A percentile compares a stretch with the other conserved stretches of the same genome.
These are phyloP conservation scores for Agrochola lota DNA, from an alignment of 2,888 invertebrate species.

Conservation along the genomic window DNA sequence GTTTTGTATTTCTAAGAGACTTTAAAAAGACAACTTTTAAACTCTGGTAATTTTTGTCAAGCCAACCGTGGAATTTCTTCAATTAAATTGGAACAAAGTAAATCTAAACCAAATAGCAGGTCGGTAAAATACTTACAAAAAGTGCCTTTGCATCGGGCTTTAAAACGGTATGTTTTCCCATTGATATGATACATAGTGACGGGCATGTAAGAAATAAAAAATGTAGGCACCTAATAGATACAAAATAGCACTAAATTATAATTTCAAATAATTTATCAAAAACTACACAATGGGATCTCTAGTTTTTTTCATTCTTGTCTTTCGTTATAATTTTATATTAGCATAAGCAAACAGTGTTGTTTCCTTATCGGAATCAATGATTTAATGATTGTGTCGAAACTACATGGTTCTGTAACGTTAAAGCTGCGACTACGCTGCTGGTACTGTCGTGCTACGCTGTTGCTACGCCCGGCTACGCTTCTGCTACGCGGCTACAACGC, in stretches of 20 bases:
- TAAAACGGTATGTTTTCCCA: neutral
- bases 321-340: neutral
- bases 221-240: no score
- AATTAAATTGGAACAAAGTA: neutral
- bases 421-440: neutral
- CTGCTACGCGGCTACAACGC: neutral
- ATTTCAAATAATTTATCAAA: neutral
- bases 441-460: conserved; percentile 1
- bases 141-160: neutral
- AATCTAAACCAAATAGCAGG: neutral
- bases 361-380: neutral
- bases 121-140: neutral
- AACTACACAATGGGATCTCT: neutral
- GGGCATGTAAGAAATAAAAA: neutral
- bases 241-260: neutral
- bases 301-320: no score
- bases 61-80: neutral
- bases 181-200: neutral
- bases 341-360: neutral
- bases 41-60: neutral
- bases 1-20: neutral
- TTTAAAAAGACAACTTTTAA: neutral
- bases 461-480: neutral
- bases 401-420: neutral
- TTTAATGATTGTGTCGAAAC: neutral